Percentiles rank a stretch among this genome's conserved stretches.
phyloP scores from a whole-genome alignment of 2,888 invertebrate genomes.

The Agrotis clavis region DNA sequence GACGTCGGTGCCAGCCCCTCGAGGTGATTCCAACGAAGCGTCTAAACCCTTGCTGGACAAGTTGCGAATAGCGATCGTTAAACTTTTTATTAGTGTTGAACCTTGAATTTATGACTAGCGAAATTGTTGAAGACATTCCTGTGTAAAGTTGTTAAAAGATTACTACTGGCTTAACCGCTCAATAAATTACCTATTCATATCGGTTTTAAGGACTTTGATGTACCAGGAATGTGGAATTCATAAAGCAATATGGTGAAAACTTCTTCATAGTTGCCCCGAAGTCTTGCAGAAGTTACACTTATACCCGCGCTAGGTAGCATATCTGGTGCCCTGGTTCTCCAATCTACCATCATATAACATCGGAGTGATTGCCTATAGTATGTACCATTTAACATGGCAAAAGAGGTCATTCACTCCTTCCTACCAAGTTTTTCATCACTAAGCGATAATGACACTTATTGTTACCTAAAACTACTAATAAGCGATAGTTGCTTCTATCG shows the following conservation, averaged over 20 bases:
- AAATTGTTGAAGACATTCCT: constrained; percentile 58
- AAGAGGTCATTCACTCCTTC: too few relatives aligned
- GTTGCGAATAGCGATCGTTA: constrained; percentile 79
- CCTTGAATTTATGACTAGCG: constrained; percentile 77
- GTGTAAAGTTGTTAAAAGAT: constrained; percentile 34
- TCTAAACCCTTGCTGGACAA: constrained; percentile 82
- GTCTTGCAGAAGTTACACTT: neutral
- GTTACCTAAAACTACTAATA: too few relatives aligned
- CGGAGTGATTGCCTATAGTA: too few relatives aligned
- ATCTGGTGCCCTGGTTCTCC: too few relatives aligned
- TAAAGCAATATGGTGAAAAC: neutral
- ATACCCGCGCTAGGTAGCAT: neutral
- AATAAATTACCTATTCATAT: constrained; percentile 20
- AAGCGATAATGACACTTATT: too few relatives aligned
- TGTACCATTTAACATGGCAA: too few relatives aligned
- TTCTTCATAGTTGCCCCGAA: neutral
- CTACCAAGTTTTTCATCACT: too few relatives aligned
- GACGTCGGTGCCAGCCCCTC: constrained; percentile 83
- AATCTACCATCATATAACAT: too few relatives aligned
- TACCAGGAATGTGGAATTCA: constrained; percentile 1
- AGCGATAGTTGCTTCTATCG: too few relatives aligned
- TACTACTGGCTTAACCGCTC: constrained; percentile 12
- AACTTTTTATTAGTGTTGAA: constrained; percentile 82
- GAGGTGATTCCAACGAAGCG: constrained; percentile 66
- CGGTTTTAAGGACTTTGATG: constrained; percentile 2